Base-by-base conservation (phyloP, 1,140 invertebrate species). In the Colletes latitarsis region DNA sequence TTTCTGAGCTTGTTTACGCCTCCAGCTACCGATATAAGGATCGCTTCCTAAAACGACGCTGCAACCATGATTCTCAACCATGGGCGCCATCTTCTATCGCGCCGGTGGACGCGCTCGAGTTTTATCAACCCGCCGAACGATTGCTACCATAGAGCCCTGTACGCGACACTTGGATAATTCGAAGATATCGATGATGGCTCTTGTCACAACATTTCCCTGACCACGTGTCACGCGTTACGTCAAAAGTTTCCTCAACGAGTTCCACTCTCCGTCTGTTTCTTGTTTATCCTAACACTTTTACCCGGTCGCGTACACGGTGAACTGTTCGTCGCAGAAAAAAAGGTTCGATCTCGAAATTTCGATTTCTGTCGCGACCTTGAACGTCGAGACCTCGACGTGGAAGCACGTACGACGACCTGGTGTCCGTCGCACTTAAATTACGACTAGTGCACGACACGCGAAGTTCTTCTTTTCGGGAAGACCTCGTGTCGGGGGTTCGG, bases 1-100 rank as follows among this genome's bases (percentile, higher is more conserved):
- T 82, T 88, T 82, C 55, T 64, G n/a, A 1, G 64, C 39, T 58
- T 85, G 85, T 81, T 88, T 86, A 0, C 80, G 71, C 63, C 70
- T 84, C 89, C 87, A 88, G 30, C 79, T 83, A 67, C 39, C 81
- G 30, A 82, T 63, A 58, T 85, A 88, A 21, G 84, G 82, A 84
- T 90, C 88, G 63, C 80, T 87, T 5, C 70, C 67, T 17, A 82
- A 63, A 15, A 82, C 53, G 6, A 70, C n/a, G 41, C 69, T 30
- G 3, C 85, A 69, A 75, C 43, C 46, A 21, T 88, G 78, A 68
- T 68, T 85, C 68, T 86, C 83, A 15, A 82, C 84, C 68, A 83
- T 89, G 8, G 87, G 86, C 69, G 82, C 85, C 85, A 89, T 90
- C 53, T 73, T 83, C 60, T 43, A 49, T 73, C 63, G 14, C 21